Evolutionary conservation across 2,797 vertebrate genomes (phyloP), one percentile per base, ranked within the genome.

Genomic region (Coendou prehensilis): DNA sequence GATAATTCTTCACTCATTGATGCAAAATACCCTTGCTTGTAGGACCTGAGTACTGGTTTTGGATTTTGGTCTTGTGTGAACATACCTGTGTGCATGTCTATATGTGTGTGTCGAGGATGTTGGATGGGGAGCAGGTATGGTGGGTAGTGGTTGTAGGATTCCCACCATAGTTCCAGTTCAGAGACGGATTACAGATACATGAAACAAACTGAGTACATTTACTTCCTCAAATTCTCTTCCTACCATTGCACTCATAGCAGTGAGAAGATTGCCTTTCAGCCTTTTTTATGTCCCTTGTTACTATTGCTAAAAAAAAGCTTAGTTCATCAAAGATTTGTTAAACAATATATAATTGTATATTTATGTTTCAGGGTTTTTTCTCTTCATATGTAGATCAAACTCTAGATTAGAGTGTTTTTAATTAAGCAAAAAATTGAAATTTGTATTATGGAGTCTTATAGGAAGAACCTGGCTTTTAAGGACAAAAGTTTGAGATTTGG

Each of bases 351-450:
- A 76, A 86, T n/a, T 86, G 26, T 79, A 28, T 57, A 59, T 85
- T 80, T 22, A 54, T 6, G 13, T 61, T 67, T 73, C 73, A 88
- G 41, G 33, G n/a, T 59, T 78, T 86, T 93, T 69, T 56, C 54
- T 91, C 54, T 91, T 93, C 11, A 64, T 26, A 50, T 13, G 5
- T n/a, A 22, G 18, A 80, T 79, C 22, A 85, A 76, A 85, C 75
- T 78, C 11, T 88, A 91, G 47, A 37, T 5, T 69, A 71, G 33
- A 82, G 22, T 90, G 30, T 63, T 87, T 94, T 83, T 75, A 84
- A 73, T 64, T 78, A 92, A 96, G 33, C 37, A 20, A 9, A 81
- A 75, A 50, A 15, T 37, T 41, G 64, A 3, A 8, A 80, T 76
- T 89, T 69, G 11, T 14, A 28, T 63, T 84, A 45, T 90, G 6